These are phyloP conservation scores for Charadrius vociferus DNA, from an alignment of 2,113 vertebrate species.

Conservation along the genomic window DNA sequence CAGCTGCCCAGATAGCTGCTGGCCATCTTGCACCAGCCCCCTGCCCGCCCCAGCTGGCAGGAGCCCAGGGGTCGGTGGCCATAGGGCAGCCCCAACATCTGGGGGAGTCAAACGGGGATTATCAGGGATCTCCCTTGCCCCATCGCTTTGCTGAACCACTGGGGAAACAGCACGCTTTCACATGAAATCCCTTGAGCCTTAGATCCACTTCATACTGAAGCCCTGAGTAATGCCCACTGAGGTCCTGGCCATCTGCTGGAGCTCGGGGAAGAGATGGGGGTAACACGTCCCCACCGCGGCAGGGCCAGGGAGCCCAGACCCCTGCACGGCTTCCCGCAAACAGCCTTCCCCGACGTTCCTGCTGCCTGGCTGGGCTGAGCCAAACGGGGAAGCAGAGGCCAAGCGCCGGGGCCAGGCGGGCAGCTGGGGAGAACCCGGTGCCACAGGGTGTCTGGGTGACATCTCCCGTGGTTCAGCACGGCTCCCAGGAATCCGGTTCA, in stretches of 20 bases:
- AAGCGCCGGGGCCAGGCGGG: rapidly evolving
- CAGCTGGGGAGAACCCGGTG: background rate
- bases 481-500: background rate
- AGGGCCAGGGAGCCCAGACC: background rate
- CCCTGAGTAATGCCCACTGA: background rate
- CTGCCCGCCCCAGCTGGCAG: background rate
- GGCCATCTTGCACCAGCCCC: background rate
- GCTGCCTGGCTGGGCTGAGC: background rate
- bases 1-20: background rate
- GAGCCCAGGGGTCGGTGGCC: rapidly evolving
- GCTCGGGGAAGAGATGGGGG: background rate
- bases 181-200: background rate
- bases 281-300: background rate
- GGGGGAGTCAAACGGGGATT: background rate
- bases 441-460: background rate
- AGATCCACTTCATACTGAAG: background rate
- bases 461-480: rapidly evolving
- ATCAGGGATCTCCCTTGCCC: background rate
- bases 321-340: background rate
- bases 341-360: background rate
- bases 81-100: background rate
- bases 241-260: background rate
- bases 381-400: background rate
- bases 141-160: background rate
- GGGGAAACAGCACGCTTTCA: background rate